Evolutionary conservation across 2,888 invertebrate species (phyloP), one percentile per base, ranked within the genome.

Genomic region (Muscina levida): DNA sequence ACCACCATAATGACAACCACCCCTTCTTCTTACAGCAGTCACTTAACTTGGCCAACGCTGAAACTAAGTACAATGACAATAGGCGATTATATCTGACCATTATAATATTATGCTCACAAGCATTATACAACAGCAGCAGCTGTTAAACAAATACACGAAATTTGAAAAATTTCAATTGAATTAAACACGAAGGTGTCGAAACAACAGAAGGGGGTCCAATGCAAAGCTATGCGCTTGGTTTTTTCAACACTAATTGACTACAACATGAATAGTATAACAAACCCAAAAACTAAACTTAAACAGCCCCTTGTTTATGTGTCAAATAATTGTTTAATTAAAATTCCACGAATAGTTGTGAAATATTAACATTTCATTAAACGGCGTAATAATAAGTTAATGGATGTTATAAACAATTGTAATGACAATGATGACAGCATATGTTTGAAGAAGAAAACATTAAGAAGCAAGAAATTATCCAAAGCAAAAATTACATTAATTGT

Each of bases 81-180:
- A n/a, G 39, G 46, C 77, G 77, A 81, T 81, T 62, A 62, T 48
- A 81, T 77, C 81, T 74, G 26, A 15, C 57, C 31, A 4, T 71
- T 37, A 70, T 15, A 67, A 57, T 56, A 77, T 74, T 72, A 68
- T 81, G 65, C 53, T 72, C 46, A 75, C 77, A 77, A 77, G 77
- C n/a, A 13, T n/a, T 13, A 10, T 1, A 53, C 13, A 53, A 53
- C 11, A 1, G 11, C 1, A 53, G 10, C 53, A 53, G 22, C 17
- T 53, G 53, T 13, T 22, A 22, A 22, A 24, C 22, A 53, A 53
- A 53, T 53, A 24, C 53, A 53, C 53, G 53, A 22, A 22, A 22
- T 51, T 4, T 44, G 24, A 24, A 15, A 53, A 62, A 42, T 17
- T 19, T 42, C 42, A 62, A 62, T 62, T 62, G 62, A 62, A 62